Percentiles rank a stretch among this genome's conserved stretches.
These are phyloP conservation scores for Pteria penguin DNA, from an alignment of 2,888 invertebrate genomes.

Conservation along the genomic window DNA sequence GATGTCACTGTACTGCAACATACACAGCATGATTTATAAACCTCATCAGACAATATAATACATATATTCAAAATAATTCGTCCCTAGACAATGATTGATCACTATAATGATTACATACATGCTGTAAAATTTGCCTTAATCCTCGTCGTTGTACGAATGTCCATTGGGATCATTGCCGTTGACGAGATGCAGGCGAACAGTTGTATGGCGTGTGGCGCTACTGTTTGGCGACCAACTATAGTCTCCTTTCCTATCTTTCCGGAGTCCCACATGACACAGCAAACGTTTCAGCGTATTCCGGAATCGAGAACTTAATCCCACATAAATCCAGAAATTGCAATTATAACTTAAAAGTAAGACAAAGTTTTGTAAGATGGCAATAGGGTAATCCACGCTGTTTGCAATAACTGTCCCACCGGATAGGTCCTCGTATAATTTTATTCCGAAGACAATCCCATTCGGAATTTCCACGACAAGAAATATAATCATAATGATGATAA, in stretches of 20 bases:
- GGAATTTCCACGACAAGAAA: conserved; percentile 45
- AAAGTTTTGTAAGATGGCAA: conserved; percentile 44
- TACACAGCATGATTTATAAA: too few species aligned
- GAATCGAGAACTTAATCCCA: conserved; percentile 41
- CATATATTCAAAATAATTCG: too few species aligned
- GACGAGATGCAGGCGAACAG: neutral
- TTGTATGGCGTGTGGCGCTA: conserved; percentile 1
- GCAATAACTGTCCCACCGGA: conserved; percentile 23
- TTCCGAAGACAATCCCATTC: conserved; percentile 43
- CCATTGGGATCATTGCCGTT: conserved; percentile 16
- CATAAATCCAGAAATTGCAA: conserved; percentile 48
- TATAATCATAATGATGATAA: conserved; percentile 42
- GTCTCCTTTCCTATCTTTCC: conserved; percentile 21
- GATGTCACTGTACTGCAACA: too few species aligned
- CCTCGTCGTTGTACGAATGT: neutral
- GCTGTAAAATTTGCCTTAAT: too few species aligned
- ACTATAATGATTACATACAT: too few species aligned
- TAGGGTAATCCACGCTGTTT: conserved; percentile 37
- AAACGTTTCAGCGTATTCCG: conserved; percentile 36
- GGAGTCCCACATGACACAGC: conserved; percentile 22
- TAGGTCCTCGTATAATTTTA: conserved; percentile 36
- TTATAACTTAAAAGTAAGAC: conserved; percentile 39
- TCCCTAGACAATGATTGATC: too few species aligned
- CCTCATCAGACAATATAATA: too few species aligned
- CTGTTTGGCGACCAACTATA: conserved; percentile 14